Percentiles rank a stretch among this genome's conserved stretches.
Evolutionary conservation across 2,888 invertebrate species (phyloP).

Genomic region (Plagiodera versicolora): DNA sequence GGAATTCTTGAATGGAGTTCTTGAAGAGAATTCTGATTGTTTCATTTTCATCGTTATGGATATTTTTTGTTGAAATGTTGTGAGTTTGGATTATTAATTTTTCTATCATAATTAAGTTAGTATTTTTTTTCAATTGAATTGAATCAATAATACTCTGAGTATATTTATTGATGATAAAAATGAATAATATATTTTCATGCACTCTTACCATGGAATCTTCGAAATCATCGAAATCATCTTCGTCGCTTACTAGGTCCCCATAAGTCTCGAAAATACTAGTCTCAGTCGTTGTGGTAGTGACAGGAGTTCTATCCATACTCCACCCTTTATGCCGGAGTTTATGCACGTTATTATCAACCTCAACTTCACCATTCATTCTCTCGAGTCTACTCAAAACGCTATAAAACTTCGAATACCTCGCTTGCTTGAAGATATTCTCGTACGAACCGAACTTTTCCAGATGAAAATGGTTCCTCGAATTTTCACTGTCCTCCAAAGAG

Average conservation of each 20-base stretch:
- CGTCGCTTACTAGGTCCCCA: constrained; percentile 26
- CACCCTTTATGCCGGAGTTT: constrained; percentile 30
- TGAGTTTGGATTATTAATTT: no score
- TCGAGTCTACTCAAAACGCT: constrained; percentile 37
- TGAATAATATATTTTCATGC: no score
- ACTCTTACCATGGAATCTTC: constrained; percentile 29
- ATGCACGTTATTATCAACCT: constrained; percentile 4
- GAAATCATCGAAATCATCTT: constrained; percentile 26
- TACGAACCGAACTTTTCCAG: constrained; percentile 11
- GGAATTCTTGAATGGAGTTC: no score
- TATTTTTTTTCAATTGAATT: no score
- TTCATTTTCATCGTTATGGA: no score
- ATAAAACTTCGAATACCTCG: constrained; percentile 41
- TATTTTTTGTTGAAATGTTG: no score
- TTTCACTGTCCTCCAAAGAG: constrained; percentile 19
- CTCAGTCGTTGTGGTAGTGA: constrained; percentile 24
- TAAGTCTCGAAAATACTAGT: constrained; percentile 30
- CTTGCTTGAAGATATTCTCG: constrained; percentile 21
- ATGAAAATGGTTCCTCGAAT: constrained; percentile 4
- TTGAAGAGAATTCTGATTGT: no score
- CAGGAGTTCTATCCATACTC: constrained; percentile 10
- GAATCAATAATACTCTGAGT: no score
- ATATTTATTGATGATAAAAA: no score
- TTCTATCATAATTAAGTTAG: no score
- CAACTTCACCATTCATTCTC: constrained; percentile 25